These are phyloP conservation scores for Hephaestus fuliginosus DNA, from an alignment of 2,797 vertebrate species.

Conservation along the genomic window DNA sequence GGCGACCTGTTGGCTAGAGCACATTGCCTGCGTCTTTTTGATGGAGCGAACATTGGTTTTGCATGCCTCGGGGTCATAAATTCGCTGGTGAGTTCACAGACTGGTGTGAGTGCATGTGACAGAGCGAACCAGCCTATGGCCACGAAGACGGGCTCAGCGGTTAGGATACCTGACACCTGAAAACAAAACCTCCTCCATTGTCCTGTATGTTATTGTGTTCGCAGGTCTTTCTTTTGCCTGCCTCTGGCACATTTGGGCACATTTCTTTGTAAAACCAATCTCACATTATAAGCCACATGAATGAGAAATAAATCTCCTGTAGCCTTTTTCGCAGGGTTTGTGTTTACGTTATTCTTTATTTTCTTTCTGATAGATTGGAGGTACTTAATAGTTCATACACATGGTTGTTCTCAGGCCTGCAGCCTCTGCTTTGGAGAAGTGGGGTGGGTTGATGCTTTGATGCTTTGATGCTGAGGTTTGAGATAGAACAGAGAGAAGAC, in stretches of 20 bases:
- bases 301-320: no score
- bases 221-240: constrained; percentile 7
- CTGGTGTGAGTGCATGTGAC: constrained; percentile 42
- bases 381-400: background rate
- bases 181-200: constrained; percentile 69
- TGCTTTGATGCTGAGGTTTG: constrained; percentile 32
- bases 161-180: constrained; percentile 76
- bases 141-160: constrained; percentile 42
- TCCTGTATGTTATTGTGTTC: constrained; percentile 56
- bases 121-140: constrained; percentile 54
- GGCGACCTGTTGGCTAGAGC: constrained; percentile 4
- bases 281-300: background rate
- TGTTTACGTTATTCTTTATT: background rate
- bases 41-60: constrained; percentile 28
- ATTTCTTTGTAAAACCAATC: background rate
- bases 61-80: constrained; percentile 17
- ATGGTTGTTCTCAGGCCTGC: background rate
- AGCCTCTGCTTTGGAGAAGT: constrained; percentile 3
- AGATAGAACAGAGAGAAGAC: constrained; percentile 21
- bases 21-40: constrained; percentile 20
- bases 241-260: background rate
- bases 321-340: background rate
- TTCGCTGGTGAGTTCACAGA: constrained; percentile 55
- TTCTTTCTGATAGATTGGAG: constrained; percentile 10
- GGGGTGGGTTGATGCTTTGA: background rate